Conservation (phyloP, 2,113 vertebrate genomes). For the Chaenocephalus aceratus region DNA sequence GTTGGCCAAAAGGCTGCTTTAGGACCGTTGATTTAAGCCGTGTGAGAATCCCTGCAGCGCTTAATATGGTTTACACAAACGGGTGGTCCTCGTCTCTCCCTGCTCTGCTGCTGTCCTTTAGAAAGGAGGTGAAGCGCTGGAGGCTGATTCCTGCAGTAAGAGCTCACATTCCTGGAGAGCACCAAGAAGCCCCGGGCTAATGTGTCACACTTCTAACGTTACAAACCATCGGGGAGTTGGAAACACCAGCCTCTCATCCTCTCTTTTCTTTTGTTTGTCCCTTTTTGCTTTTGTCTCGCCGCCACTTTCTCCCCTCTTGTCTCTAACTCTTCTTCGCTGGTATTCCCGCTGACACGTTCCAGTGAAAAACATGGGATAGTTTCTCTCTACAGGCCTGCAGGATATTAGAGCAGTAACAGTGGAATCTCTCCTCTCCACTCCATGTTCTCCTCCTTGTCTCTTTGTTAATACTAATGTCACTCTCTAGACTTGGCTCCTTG, state of each 20-base stretch:
- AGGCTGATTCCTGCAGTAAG: constrained; percentile 67
- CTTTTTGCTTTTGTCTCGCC: constrained; percentile 37
- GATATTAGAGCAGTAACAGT: constrained; percentile 40
- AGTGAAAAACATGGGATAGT: constrained; percentile 6
- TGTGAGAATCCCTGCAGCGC: constrained; percentile 29
- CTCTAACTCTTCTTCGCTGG: neutral
- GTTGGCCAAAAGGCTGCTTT: constrained; percentile 9
- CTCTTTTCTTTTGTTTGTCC: constrained; percentile 4
- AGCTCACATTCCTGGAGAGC: constrained; percentile 73
- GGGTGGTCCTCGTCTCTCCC: constrained; percentile 23
- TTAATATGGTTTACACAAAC: constrained; percentile 40
- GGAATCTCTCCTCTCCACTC: constrained; percentile 15
- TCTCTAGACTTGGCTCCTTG: constrained; percentile 20
- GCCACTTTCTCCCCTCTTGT: constrained; percentile 16
- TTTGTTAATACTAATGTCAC: constrained; percentile 45
- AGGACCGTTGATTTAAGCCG: constrained; percentile 31
- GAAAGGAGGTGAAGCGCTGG: constrained; percentile 55
- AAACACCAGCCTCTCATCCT: constrained; percentile 60
- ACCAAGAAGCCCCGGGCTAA: constrained; percentile 62
- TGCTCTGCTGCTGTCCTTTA: constrained; percentile 42
- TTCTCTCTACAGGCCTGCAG: constrained; percentile 29
- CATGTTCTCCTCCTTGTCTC: constrained; percentile 1
- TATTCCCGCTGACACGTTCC: constrained; percentile 25
- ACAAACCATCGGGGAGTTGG: constrained; percentile 66
- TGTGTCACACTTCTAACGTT: constrained; percentile 69